phyloP scores from a whole-genome alignment of 2,113 vertebrate genomes.

The Lycaon pictus region DNA sequence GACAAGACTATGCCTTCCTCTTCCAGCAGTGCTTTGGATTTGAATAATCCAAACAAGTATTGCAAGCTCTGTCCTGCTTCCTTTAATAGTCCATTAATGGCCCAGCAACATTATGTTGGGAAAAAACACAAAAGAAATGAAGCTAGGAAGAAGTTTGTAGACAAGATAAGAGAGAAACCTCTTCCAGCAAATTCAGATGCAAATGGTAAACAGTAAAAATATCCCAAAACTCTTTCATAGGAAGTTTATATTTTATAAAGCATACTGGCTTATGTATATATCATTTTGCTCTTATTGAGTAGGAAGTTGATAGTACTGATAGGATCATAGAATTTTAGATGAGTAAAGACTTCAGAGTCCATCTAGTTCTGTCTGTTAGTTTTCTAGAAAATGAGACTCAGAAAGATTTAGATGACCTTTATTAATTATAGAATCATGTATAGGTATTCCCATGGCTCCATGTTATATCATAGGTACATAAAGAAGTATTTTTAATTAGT shows the following conservation, averaged over 20 bases:
- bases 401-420: background rate
- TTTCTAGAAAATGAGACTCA: slow-evolving; percentile 54
- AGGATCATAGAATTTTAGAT: slow-evolving; percentile 37
- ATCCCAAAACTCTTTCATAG: slow-evolving; percentile 23
- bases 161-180: slow-evolving; percentile 84
- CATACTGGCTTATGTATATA: slow-evolving; percentile 9
- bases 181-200: slow-evolving; percentile 79
- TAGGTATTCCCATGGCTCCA: background rate
- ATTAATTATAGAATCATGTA: slow-evolving; percentile 45
- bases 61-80: slow-evolving; percentile 89
- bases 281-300: slow-evolving; percentile 25
- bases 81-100: slow-evolving; percentile 89
- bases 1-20: slow-evolving; percentile 48
- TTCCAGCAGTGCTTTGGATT: slow-evolving; percentile 75
- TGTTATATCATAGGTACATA: background rate
- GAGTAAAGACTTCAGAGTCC: slow-evolving; percentile 17
- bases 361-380: slow-evolving; percentile 38
- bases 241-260: slow-evolving; percentile 59
- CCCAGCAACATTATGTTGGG: slow-evolving; percentile 91
- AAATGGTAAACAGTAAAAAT: slow-evolving; percentile 73
- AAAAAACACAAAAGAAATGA: slow-evolving; percentile 92
- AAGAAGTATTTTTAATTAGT: slow-evolving; percentile 64
- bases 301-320: slow-evolving; percentile 31
- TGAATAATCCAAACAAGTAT: slow-evolving; percentile 88
- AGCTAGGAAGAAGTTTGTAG: slow-evolving; percentile 86